Evolutionary conservation across 2,888 invertebrate species (phyloP), one percentile per base, ranked within the genome.

Genomic region (Dione juno): DNA sequence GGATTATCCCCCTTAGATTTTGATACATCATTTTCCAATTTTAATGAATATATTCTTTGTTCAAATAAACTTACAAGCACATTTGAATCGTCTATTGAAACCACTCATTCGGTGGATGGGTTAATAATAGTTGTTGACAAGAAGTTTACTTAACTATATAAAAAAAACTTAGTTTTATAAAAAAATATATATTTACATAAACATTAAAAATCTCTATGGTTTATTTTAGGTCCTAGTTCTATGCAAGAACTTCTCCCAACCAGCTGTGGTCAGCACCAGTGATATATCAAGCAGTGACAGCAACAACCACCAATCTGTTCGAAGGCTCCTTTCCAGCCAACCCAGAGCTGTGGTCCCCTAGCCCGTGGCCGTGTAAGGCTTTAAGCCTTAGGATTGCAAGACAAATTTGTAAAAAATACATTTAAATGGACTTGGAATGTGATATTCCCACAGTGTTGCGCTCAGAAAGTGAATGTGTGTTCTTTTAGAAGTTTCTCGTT

Each of bases 221-320:
- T 16, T 10, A 19, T 19, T 81, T 3, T 81, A 92, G 92, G 84
- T 92, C 50, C 78, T 91, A 45, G 90, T 93, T 52, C 86, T 93
- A 1, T 90, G 92, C 82, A 93, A 92, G 85, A 92, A 93, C 86
- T 93, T 93, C 84, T 88, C 88, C 3, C 88, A 90, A 77, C 88
- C 92, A 9, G 81, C 90, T 13, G 88, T 93, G 11, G 89, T 87
- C 13, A 89, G 92, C 84, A 88, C 89, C 69, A 92, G 93, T 63
- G 92, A 92, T 75, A 91, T 93, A 19, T 92, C 93, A 2, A 93
- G 92, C 85, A 92, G 92, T 50, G 93, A 93, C 63, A 87, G 92
- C 48, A 90, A 88, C 81, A 92, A 93, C 81, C 92, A 93, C 78
- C 92, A 90, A 66, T 90, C 93, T 0, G 93, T 92, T 0, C 83